A percentile compares a stretch with the other conserved stretches of the same genome.
Evolutionary conservation across 2,888 invertebrate species (phyloP).

Genomic region (Neoascia interrupta): DNA sequence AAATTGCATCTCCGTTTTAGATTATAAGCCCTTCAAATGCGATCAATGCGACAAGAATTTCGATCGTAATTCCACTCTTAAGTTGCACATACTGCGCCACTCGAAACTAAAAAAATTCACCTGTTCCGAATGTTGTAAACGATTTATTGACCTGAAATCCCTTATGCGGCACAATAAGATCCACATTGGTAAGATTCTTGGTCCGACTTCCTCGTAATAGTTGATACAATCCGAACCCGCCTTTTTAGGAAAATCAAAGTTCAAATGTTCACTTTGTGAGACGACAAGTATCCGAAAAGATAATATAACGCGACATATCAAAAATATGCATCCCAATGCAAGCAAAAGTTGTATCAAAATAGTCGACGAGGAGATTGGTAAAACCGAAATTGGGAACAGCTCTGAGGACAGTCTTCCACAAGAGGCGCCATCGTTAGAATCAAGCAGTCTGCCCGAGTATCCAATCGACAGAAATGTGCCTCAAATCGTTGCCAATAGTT

Average conservation of each 20-base stretch:
- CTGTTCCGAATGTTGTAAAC: slow-evolving; percentile 85
- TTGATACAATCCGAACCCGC: no score
- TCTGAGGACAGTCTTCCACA: slow-evolving; percentile 31
- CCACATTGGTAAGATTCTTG: slow-evolving; percentile 82
- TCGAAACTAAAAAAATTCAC: slow-evolving; percentile 81
- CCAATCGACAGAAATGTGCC: slow-evolving; percentile 10
- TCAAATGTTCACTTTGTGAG: slow-evolving; percentile 86
- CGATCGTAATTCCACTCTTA: slow-evolving; percentile 82
- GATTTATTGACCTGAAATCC: slow-evolving; percentile 85
- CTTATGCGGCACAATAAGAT: slow-evolving; percentile 85
- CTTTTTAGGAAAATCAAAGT: slow-evolving; percentile 86
- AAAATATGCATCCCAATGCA: slow-evolving; percentile 85
- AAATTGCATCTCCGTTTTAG: slow-evolving; percentile 23
- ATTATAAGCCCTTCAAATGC: slow-evolving; percentile 81
- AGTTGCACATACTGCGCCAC: slow-evolving; percentile 82
- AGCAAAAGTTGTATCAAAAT: slow-evolving; percentile 71
- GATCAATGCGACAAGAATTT: slow-evolving; percentile 83
- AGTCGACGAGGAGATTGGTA: slow-evolving; percentile 17
- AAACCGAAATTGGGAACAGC: no score
- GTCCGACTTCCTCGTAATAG: slow-evolving; percentile 49
- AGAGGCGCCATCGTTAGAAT: slow-evolving; percentile 10
- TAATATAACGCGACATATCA: slow-evolving; percentile 87
- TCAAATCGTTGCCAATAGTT: slow-evolving; percentile 72
- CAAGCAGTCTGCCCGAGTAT: background rate
- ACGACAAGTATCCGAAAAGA: slow-evolving; percentile 88